Evolutionary conservation across 2,113 vertebrate genomes (phyloP).

Genomic region (Microtus pennsylvanicus): DNA sequence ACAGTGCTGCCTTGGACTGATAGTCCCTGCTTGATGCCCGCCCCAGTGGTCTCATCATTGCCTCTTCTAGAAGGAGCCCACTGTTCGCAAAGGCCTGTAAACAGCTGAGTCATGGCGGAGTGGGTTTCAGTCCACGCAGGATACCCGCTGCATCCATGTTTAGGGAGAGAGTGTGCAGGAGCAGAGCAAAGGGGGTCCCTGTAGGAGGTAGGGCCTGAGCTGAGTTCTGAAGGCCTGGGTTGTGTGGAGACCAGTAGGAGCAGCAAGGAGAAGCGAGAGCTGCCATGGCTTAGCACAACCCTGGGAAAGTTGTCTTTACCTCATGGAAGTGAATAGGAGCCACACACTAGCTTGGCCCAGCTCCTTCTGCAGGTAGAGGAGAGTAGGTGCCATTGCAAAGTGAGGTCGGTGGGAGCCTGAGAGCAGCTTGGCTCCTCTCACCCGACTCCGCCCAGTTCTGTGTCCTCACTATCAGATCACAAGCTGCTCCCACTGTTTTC

Average conservation of each 20-base stretch:
- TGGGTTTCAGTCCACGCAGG: background rate
- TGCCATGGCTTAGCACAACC: background rate
- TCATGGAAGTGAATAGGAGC: background rate
- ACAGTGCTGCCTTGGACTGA: background rate
- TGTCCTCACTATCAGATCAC: background rate
- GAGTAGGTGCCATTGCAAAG: too few relatives aligned
- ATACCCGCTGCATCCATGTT: accelerated
- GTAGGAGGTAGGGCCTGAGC: background rate
- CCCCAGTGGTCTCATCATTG: background rate
- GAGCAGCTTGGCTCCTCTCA: accelerated
- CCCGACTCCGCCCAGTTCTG: background rate
- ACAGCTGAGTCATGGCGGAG: background rate
- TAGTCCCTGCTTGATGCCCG: background rate
- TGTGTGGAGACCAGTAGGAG: background rate
- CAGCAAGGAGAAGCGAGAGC: background rate
- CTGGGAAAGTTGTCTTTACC: background rate
- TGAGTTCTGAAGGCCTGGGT: background rate
- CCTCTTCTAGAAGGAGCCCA: background rate
- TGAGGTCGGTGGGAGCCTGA: background rate
- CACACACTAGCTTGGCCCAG: background rate
- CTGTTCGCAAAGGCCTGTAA: background rate
- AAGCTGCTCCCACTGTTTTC: background rate
- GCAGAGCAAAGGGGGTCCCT: background rate
- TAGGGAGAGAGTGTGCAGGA: accelerated
- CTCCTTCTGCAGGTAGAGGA: background rate